Conservation (phyloP, 2,113 vertebrate genomes). For the Tringa solitaria region DNA sequence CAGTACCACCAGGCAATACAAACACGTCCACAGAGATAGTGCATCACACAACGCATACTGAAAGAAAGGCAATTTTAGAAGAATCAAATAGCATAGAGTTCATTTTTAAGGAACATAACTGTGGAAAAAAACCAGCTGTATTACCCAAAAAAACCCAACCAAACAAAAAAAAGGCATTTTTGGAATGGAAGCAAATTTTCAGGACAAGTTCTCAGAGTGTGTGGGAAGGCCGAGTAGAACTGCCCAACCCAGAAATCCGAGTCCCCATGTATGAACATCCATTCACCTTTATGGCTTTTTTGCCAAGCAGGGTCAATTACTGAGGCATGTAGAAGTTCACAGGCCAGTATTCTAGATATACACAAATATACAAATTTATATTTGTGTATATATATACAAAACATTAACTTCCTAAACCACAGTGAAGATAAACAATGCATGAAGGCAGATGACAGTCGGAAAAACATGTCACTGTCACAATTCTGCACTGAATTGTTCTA, state of each 20-base stretch:
- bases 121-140: background rate
- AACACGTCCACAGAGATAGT: background rate
- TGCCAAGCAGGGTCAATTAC: background rate
- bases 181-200: background rate
- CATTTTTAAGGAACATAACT: background rate
- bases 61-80: background rate
- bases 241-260: background rate
- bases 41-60: background rate
- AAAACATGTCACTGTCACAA: background rate
- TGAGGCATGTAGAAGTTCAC: background rate
- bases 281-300: background rate
- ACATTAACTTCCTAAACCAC: background rate
- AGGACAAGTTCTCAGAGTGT: background rate
- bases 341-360: background rate
- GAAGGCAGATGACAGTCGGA: background rate
- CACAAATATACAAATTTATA: background rate
- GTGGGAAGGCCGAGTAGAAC: background rate
- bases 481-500: slow-evolving; percentile 19
- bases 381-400: background rate
- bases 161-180: background rate
- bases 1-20: background rate
- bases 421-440: background rate
- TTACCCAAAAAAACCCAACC: background rate
- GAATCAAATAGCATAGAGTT: background rate
- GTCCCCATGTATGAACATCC: background rate